Base-by-base conservation (phyloP, 2,888 invertebrate genomes). In the Penaeus monodon region DNA sequence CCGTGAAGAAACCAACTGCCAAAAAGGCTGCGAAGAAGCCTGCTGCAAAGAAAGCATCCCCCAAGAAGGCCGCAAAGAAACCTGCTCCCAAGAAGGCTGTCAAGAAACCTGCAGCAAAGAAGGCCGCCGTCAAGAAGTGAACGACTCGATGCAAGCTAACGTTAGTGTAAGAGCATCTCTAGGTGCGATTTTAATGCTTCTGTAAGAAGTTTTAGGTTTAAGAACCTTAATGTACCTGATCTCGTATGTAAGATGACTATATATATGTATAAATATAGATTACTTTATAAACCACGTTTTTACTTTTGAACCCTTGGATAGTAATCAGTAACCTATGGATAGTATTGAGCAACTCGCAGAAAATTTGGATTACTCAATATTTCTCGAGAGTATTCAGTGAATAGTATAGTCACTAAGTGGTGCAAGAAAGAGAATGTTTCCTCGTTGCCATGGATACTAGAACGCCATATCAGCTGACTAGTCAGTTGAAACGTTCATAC, bases 171-270 rank as follows among this genome's bases (percentile, higher is more conserved):
- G 38, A 57, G 86, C 86, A 86, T 86, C 86, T 82, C 29, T 83
- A 82, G 86, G 86, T 86, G 86, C 86, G 86, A 78, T 38, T 38
- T 22, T 29, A 22, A n/a, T 86, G 33, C 86, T 86, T 86, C 86
- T 86, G 86, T 82, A 86, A 86, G 86, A 86, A 86, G 86, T 86
- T 63, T 29, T 79, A 38, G 44, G 20, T 38, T 49, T 86, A 74
- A 86, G 57, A 57, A 57, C 57, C 57, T 57, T 57, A 14, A 49
- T 49, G 57, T 57, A 57, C 57, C 57, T 57, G 57, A 57, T 17
- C 63, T 79, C 70, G 70, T 49, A 65, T 85, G 22, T 86, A 79
- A 76, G 76, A 82, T 83, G 49, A 77, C 24, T 86, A 78, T 86
- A 82, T 79, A 82, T 57, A 57, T 57, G 1, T 57, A 57, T 20